A percentile compares a stretch with the other conserved stretches of the same genome.
phyloP scores from a whole-genome alignment of 2,888 invertebrate species.

The Diaphora mendica region DNA sequence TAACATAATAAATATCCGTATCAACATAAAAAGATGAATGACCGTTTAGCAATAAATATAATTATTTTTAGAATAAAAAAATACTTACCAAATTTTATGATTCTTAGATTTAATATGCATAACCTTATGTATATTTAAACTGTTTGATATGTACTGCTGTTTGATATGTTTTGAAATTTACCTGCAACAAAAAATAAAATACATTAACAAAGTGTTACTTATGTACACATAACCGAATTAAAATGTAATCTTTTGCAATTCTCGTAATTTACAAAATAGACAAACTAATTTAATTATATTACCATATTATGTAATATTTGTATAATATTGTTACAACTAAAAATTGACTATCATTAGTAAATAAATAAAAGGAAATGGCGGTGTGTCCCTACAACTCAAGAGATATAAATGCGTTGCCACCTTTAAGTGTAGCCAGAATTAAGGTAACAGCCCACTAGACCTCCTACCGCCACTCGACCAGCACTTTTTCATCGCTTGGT shows the following conservation, averaged over 20 bases:
- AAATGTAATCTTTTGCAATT: neutral
- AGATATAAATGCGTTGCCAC: no score
- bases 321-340: neutral
- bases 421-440: no score
- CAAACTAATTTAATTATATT: neutral
- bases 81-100: neutral
- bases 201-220: constrained; percentile 3
- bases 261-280: neutral
- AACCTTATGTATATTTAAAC: neutral
- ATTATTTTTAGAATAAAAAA: neutral
- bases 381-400: no score
- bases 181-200: constrained; percentile 19
- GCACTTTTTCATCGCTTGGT: no score
- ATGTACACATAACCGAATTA: neutral
- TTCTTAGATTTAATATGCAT: neutral
- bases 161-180: constrained; percentile 3
- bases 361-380: neutral
- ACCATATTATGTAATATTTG: neutral
- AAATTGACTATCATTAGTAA: neutral
- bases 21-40: neutral
- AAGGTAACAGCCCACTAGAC: no score
- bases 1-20: neutral
- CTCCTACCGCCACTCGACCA: no score
- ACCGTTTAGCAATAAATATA: neutral
- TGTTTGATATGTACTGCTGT: no score